Evolutionary conservation across 2,797 vertebrate species (phyloP).

Genomic region (Scolopax bukidnonensis): DNA sequence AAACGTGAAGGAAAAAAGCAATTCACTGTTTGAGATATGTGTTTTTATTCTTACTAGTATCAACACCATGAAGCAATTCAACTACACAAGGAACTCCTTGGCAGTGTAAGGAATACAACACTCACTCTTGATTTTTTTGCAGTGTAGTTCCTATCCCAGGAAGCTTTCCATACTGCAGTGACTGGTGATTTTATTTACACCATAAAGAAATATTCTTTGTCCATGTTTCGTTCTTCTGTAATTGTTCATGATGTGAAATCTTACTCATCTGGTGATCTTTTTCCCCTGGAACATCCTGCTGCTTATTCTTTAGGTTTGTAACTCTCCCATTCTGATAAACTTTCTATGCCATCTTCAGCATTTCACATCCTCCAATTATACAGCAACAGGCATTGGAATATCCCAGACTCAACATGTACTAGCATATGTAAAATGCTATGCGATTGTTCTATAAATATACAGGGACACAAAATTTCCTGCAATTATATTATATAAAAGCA

Average conservation of each 20-base stretch:
- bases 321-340: neutral
- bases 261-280: neutral
- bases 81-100: slow-evolving; percentile 13
- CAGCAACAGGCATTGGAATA: neutral
- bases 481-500: neutral
- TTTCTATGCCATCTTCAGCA: neutral
- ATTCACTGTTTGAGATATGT: neutral
- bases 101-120: neutral
- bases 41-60: slow-evolving; percentile 20
- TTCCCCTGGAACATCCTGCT: neutral
- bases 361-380: neutral
- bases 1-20: slow-evolving; percentile 38
- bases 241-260: neutral
- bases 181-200: neutral
- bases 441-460: neutral
- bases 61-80: slow-evolving; percentile 39
- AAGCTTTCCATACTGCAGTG: neutral
- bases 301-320: neutral
- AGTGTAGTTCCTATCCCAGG: neutral
- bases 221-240: neutral
- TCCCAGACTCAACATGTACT: neutral
- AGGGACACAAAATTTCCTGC: neutral
- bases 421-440: neutral
- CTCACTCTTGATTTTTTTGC: neutral
- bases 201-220: neutral